A percentile compares a stretch with the other conserved stretches of the same genome.
These are phyloP conservation scores for Geotrupes spiniger DNA, from an alignment of 2,888 invertebrate genomes.

Conservation along the genomic window DNA sequence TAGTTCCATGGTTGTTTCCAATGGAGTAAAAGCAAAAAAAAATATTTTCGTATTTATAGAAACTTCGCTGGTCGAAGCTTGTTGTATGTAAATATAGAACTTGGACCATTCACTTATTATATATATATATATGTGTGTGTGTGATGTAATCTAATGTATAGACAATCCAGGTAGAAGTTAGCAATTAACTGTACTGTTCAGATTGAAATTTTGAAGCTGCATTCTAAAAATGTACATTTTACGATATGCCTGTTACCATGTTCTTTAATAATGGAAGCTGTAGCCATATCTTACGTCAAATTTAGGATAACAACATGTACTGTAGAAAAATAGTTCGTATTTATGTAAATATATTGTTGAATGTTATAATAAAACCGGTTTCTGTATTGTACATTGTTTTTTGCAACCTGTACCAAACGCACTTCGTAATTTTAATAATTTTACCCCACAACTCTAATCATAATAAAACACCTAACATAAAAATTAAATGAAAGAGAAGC, in stretches of 20 bases:
- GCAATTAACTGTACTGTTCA: conserved; percentile 9
- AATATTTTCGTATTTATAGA: conserved; percentile 13
- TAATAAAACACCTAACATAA: too few species aligned
- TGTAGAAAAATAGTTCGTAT: background rate
- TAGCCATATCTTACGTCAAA: background rate
- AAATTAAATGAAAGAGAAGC: too few species aligned
- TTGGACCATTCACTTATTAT: conserved; percentile 31
- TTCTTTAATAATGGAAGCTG: too few species aligned
- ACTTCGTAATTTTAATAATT: too few species aligned
- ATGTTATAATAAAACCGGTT: background rate
- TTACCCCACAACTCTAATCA: too few species aligned
- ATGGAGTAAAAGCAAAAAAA: background rate
- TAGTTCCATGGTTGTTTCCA: background rate
- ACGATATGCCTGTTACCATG: background rate
- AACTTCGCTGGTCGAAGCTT: conserved; percentile 30
- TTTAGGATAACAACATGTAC: background rate
- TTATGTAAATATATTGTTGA: background rate
- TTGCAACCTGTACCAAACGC: too few species aligned
- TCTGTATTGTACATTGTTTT: too few species aligned
- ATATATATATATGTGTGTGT: too few species aligned
- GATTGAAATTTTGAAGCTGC: conserved; percentile 25
- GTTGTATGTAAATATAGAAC: conserved; percentile 19
- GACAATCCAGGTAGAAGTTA: conserved; percentile 27
- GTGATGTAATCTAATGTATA: too few species aligned
- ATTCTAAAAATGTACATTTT: conserved; percentile 29